Percentiles rank a stretch among this genome's conserved stretches.
These are phyloP conservation scores for Dryobotodes eremita DNA, from an alignment of 2,888 invertebrate species.

Conservation along the genomic window DNA sequence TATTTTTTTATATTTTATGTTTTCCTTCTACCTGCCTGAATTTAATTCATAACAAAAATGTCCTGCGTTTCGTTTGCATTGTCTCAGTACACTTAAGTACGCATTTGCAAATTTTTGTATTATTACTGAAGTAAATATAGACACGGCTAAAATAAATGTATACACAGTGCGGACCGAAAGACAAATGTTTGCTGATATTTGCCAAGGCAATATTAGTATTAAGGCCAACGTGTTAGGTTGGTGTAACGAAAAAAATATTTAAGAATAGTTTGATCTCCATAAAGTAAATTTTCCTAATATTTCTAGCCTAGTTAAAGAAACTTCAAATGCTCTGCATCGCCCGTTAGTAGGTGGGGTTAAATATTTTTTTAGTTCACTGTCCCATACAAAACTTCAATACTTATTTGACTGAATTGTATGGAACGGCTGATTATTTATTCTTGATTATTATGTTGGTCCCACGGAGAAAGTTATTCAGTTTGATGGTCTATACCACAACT, in stretches of 20 bases:
- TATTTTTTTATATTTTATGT: too few species aligned
- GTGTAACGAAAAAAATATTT: neutral
- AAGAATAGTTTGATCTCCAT: neutral
- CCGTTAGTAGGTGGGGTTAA: too few species aligned
- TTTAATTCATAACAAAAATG: neutral
- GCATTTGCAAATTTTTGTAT: conserved; percentile 13
- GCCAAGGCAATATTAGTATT: conserved; percentile 32
- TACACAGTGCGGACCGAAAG: neutral
- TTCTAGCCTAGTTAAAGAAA: neutral
- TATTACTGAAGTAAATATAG: conserved; percentile 26
- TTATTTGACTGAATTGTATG: too few species aligned
- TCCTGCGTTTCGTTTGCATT: neutral
- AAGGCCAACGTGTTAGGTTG: neutral
- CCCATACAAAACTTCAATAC: too few species aligned
- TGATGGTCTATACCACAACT: too few species aligned
- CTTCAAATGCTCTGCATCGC: too few species aligned
- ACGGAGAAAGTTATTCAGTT: too few species aligned
- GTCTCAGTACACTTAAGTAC: neutral
- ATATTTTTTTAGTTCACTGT: too few species aligned
- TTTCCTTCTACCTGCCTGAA: too few species aligned
- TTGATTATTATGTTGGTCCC: too few species aligned
- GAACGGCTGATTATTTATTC: too few species aligned
- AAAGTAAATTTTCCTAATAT: neutral
- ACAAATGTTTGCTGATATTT: conserved; percentile 19
- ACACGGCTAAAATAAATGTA: conserved; percentile 11